These are phyloP conservation scores for Xenentodon cancila DNA, from an alignment of 2,797 vertebrate genomes.

Conservation along the genomic window DNA sequence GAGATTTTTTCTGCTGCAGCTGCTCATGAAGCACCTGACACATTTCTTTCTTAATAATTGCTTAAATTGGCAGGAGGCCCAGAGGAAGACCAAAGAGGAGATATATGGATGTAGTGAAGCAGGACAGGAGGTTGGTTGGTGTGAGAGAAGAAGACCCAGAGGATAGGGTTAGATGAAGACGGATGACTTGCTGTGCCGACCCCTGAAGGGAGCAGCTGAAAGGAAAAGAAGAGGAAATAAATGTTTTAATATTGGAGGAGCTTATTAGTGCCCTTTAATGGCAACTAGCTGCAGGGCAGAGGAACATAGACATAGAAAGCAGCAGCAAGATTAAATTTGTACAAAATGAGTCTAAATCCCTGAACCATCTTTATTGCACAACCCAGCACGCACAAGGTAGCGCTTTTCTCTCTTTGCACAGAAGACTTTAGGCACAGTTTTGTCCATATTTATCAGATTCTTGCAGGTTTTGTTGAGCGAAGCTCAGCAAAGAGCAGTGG, in stretches of 20 bases:
- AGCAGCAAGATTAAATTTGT: slow-evolving; percentile 18
- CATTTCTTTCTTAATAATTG: slow-evolving; percentile 5
- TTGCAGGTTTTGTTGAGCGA: slow-evolving; percentile 40
- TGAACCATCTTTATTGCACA: background rate
- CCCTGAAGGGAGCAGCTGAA: no score
- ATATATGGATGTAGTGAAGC: no score
- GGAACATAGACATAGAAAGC: background rate
- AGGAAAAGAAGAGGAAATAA: no score
- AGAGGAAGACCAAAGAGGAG: no score
- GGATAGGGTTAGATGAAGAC: no score
- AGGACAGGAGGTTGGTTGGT: no score
- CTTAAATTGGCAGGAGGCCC: no score
- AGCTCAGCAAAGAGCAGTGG: slow-evolving; percentile 26
- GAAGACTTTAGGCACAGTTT: background rate
- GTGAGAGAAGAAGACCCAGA: no score
- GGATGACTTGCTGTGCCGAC: no score
- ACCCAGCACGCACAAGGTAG: slow-evolving; percentile 9
- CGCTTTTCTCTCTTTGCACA: slow-evolving; percentile 1
- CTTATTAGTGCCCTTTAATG: slow-evolving; percentile 16
- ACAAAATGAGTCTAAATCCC: slow-evolving; percentile 15
- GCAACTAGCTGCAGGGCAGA: slow-evolving; percentile 6
- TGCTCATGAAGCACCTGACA: slow-evolving; percentile 1
- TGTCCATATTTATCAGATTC: slow-evolving; percentile 29
- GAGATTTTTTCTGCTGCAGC: slow-evolving; percentile 4
- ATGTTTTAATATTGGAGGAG: slow-evolving; percentile 9